Base-by-base conservation (phyloP, 2,797 vertebrate genomes). In the Sebastes oblongus region DNA sequence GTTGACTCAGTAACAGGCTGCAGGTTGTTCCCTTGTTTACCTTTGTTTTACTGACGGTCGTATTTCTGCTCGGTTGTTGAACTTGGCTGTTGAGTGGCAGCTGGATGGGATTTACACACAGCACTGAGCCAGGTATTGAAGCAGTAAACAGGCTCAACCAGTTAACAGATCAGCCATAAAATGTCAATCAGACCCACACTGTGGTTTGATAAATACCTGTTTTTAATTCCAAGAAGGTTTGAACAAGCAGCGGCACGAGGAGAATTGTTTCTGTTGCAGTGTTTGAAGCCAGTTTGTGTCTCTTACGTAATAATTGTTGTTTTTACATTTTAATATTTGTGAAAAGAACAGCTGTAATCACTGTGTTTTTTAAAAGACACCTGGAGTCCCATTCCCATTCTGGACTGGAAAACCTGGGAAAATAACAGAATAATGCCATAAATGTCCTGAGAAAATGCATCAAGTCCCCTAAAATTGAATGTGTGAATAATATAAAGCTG, bases 121-220 rank as follows among this genome's bases (percentile, higher is more conserved):
- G 36, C 29, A 18, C 18, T 34, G 32, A 32, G 46, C 5, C 56
- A 50, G 34, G 42, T 27, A 6, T 72, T 77, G 12, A 67, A 81
- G 65, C 54, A 46, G 42, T 81, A 71, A 85, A 86, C 78, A 54
- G 56, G 81, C 50, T 30, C 2, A 10, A 65, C 75, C 61, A 64
- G 75, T 66, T 34, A 14, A 56, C 64, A 27, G 30, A 65, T 78
- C 27, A 18, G 32, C 69, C 56, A 52, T 72, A 16, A 58, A 78
- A 59, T 32, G 46, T 68, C 36, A 12, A 1, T 52, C 59, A n/a
- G 22, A n/a, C 36, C 8, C 52, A 12, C 24, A 6, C 54, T 24
- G 10, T 20, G 58, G 10, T 42, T 39, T 24, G 46, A 77, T 72
- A 75, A 64, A 16, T 52, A 60, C 16, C 16, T 27, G 66, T 27